Evolutionary conservation across 2,888 invertebrate genomes (phyloP).

Genomic region (Eutolmus rufibarbis): DNA sequence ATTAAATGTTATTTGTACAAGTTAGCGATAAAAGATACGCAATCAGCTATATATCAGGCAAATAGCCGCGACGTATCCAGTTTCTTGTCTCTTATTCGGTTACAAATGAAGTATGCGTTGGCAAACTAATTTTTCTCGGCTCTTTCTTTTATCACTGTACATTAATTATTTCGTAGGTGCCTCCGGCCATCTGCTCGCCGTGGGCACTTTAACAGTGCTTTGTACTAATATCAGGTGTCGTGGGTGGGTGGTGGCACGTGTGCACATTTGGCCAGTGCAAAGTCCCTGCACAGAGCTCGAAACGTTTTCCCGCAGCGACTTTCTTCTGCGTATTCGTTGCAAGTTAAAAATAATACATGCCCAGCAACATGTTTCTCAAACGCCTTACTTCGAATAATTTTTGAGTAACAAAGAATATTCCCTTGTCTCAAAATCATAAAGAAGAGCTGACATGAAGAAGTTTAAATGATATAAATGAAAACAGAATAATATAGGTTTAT

Average conservation of each 20-base stretch:
- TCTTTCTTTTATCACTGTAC: conserved; percentile 5
- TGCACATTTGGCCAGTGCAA: not conserved
- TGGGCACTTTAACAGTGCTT: not conserved
- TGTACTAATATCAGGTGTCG: not conserved
- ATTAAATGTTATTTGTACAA: conserved; percentile 47
- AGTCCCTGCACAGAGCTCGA: not conserved
- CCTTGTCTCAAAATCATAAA: too few species aligned
- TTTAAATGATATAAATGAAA: too few species aligned
- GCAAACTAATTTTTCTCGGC: conserved; percentile 19
- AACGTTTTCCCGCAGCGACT: not conserved
- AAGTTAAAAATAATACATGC: too few species aligned
- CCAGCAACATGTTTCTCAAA: too few species aligned
- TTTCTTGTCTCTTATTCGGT: conserved; percentile 39
- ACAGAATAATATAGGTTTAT: too few species aligned
- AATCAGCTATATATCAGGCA: conserved; percentile 47
- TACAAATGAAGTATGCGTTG: conserved; percentile 38
- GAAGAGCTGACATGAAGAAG: too few species aligned
- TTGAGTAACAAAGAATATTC: too few species aligned
- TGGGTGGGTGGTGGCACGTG: not conserved
- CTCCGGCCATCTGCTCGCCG: not conserved
- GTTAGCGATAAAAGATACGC: conserved; percentile 48
- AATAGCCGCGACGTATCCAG: conserved; percentile 42
- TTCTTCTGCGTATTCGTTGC: not conserved
- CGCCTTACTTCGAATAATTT: too few species aligned
- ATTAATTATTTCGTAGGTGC: conserved; percentile 3